Evolutionary conservation across 2,888 invertebrate genomes (phyloP).

Genomic region (Caenorhabditis macrosperma): DNA sequence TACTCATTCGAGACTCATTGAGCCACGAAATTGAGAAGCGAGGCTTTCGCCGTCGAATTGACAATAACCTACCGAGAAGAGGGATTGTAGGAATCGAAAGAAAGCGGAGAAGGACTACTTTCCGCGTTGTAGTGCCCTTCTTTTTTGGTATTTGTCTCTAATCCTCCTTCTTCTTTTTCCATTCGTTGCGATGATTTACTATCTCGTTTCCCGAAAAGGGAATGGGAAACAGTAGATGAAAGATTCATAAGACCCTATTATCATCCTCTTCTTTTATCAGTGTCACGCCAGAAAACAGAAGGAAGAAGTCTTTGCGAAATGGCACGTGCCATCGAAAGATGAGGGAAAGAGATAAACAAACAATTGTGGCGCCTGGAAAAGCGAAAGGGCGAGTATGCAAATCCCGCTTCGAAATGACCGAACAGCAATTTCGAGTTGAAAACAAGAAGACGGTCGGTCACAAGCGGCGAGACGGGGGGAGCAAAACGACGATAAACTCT

Average conservation of each 20-base stretch:
- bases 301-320: too few species aligned
- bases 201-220: not conserved
- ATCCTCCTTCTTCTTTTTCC: not conserved
- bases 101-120: too few species aligned
- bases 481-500: slow-evolving; percentile 8
- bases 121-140: too few species aligned
- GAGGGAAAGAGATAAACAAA: too few species aligned
- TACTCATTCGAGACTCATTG: slow-evolving; percentile 6
- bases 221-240: not conserved
- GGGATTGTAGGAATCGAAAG: too few species aligned
- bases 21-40: not conserved
- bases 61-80: too few species aligned
- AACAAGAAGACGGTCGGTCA: slow-evolving; percentile 8
- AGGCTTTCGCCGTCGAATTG: not conserved
- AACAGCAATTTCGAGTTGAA: not conserved
- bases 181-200: not conserved
- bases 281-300: not conserved
- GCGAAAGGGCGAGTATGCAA: not conserved
- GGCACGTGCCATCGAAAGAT: too few species aligned
- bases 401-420: not conserved
- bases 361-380: not conserved
- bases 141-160: not conserved
- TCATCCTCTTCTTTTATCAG: not conserved
- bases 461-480: not conserved
- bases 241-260: slow-evolving; percentile 6